A percentile compares a stretch with the other conserved stretches of the same genome.
Evolutionary conservation across 1,140 invertebrate genomes (phyloP).

Genomic region (Listronotus oregonensis): DNA sequence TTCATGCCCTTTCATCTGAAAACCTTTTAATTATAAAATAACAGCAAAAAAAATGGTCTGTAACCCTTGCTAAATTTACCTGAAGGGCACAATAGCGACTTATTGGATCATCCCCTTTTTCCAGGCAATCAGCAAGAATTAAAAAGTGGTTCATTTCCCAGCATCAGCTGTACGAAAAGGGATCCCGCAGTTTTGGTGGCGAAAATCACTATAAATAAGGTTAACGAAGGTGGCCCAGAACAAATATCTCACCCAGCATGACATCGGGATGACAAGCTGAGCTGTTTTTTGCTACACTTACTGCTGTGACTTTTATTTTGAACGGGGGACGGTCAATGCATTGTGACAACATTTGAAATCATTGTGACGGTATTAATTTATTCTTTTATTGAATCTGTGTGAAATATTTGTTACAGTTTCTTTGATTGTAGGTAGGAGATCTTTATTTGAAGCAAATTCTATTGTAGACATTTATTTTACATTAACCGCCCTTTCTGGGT

Average conservation of each 20-base stretch:
- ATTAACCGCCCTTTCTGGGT: too few relatives aligned
- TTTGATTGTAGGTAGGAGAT: constrained; percentile 21
- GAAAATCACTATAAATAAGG: constrained; percentile 36
- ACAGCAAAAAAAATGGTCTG: constrained; percentile 25
- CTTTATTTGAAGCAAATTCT: constrained; percentile 14
- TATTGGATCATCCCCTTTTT: constrained; percentile 39
- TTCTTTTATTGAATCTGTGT: constrained; percentile 32
- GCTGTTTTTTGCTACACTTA: constrained; percentile 25
- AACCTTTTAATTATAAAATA: constrained; percentile 36
- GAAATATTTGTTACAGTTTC: constrained; percentile 23
- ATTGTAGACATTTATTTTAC: constrained; percentile 1
- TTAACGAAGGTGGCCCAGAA: constrained; percentile 19
- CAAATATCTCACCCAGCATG: constrained; percentile 28
- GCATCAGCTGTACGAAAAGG: constrained; percentile 23
- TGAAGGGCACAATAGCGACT: constrained; percentile 30
- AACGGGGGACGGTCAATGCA: constrained; percentile 20
- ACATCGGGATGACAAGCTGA: constrained; percentile 19
- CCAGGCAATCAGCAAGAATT: constrained; percentile 27
- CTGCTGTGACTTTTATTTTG: constrained; percentile 31
- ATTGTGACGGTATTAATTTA: constrained; percentile 31
- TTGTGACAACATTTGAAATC: constrained; percentile 17
- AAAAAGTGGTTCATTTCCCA: constrained; percentile 34
- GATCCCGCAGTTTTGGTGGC: constrained; percentile 34
- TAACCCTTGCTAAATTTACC: constrained; percentile 32
- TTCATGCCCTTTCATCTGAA: constrained; percentile 11